Conservation (phyloP, 2,113 vertebrate species). For the Edolisoma coerulescens region DNA sequence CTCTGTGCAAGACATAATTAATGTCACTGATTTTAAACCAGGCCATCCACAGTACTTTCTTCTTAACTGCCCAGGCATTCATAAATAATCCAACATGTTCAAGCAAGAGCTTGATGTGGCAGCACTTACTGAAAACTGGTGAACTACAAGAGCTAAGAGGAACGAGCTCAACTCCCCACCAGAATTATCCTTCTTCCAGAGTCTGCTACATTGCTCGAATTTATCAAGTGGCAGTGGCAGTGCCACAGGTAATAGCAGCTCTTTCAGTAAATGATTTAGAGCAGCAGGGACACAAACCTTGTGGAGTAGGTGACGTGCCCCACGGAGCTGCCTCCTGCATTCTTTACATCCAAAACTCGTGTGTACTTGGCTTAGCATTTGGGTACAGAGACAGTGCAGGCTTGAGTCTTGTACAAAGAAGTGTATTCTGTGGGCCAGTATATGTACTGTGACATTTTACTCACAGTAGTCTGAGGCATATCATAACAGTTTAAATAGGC, state of each 20-base stretch:
- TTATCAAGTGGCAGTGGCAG: not conserved
- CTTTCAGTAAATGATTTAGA: not conserved
- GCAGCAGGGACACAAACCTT: not conserved
- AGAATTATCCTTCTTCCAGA: not conserved
- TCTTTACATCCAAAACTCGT: not conserved
- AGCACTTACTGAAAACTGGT: not conserved
- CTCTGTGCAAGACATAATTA: not conserved
- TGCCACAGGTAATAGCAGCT: not conserved
- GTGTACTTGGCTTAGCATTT: not conserved
- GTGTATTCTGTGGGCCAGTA: not conserved
- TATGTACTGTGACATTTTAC: not conserved
- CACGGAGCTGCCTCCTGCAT: not conserved
- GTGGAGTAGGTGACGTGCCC: not conserved
- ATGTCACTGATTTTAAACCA: not conserved
- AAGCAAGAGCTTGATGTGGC: not conserved
- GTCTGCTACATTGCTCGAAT: accelerated
- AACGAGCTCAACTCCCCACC: not conserved
- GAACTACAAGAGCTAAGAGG: not conserved
- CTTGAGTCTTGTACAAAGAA: not conserved
- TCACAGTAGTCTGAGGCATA: not conserved
- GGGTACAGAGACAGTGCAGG: not conserved
- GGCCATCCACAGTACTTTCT: not conserved
- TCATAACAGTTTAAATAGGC: not conserved
- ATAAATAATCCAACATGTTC: not conserved
- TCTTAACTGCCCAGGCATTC: not conserved